Evolutionary conservation across 2,888 invertebrate species (phyloP).

Genomic region (Drosophila formosana): DNA sequence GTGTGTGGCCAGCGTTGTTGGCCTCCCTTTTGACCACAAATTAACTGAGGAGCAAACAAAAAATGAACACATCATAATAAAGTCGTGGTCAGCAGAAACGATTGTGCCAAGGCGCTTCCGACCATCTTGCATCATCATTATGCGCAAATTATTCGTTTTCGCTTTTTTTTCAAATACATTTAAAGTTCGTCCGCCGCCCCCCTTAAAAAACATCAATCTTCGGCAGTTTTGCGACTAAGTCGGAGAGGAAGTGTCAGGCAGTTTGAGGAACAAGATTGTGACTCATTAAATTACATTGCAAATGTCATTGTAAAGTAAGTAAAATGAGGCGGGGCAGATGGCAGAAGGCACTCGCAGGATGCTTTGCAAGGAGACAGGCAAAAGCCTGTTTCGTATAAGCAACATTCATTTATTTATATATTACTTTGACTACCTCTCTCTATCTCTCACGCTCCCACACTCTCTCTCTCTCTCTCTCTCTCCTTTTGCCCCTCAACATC

Average conservation of each 20-base stretch:
- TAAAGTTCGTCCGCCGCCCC: conserved; percentile 49
- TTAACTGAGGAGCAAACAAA: conserved; percentile 56
- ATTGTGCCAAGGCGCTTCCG: not conserved
- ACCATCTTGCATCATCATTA: conserved; percentile 46
- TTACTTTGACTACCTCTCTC: conserved; percentile 57
- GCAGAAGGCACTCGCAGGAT: conserved; percentile 20
- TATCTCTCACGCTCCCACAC: not conserved
- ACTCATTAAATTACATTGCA: conserved; percentile 82
- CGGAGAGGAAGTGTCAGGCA: conserved; percentile 75
- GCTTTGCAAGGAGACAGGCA: conserved; percentile 26
- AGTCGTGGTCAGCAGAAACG: conserved; percentile 75
- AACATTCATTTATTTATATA: conserved; percentile 81
- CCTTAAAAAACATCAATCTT: conserved; percentile 73
- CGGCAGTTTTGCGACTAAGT: conserved; percentile 10
- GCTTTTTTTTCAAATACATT: conserved; percentile 67
- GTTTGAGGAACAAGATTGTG: conserved; percentile 78
- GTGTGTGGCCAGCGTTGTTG: conserved; percentile 18
- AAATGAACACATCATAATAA: conserved; percentile 66
- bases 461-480: not conserved
- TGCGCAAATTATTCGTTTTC: conserved; percentile 51
- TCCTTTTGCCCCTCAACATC: not conserved
- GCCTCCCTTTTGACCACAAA: conserved; percentile 52
- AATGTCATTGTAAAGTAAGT: conserved; percentile 81
- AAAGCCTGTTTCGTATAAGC: conserved; percentile 58
- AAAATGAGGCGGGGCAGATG: conserved; percentile 49